A percentile compares a stretch with the other conserved stretches of the same genome.
These are phyloP conservation scores for Agriotes lineatus DNA, from an alignment of 2,888 invertebrate species.

Conservation along the genomic window DNA sequence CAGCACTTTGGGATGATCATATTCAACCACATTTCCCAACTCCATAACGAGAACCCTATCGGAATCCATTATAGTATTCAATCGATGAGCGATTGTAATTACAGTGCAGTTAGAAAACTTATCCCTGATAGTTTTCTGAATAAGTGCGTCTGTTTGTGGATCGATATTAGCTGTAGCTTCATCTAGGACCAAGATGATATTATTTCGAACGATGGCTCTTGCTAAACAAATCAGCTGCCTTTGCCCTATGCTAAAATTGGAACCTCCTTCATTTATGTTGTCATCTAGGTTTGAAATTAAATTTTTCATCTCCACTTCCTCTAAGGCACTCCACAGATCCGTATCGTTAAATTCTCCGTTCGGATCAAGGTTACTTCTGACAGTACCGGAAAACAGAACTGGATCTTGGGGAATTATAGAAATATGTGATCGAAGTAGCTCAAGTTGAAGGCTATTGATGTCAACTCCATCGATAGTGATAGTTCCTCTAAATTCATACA, in stretches of 20 bases:
- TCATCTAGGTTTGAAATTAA: conserved; percentile 73
- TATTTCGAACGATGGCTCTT: conserved; percentile 69
- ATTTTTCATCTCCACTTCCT: conserved; percentile 82
- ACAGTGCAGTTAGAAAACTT: conserved; percentile 82
- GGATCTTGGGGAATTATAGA: conserved; percentile 91
- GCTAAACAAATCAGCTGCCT: conserved; percentile 78
- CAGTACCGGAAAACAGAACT: conserved; percentile 85
- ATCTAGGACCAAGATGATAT: conserved; percentile 63
- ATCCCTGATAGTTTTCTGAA: conserved; percentile 78
- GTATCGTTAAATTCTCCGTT: conserved; percentile 82
- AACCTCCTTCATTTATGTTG: conserved; percentile 77
- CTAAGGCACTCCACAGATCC: conserved; percentile 84
- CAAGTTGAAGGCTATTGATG: conserved; percentile 77
- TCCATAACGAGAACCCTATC: conserved; percentile 85
- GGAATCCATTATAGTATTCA: conserved; percentile 87
- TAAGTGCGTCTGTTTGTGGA: conserved; percentile 78
- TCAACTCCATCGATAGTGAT: conserved; percentile 85
- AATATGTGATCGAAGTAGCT: conserved; percentile 78
- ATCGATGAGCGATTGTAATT: conserved; percentile 83
- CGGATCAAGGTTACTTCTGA: conserved; percentile 90
- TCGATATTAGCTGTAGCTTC: conserved; percentile 87
- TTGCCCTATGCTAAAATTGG: conserved; percentile 65
- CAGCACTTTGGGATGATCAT: conserved; percentile 78
- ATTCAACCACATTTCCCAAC: conserved; percentile 79
- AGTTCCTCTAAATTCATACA: conserved; percentile 81